Evolutionary conservation across 2,888 invertebrate species (phyloP), one percentile per base, ranked within the genome.

Genomic region (Dryomyza anilis): DNA sequence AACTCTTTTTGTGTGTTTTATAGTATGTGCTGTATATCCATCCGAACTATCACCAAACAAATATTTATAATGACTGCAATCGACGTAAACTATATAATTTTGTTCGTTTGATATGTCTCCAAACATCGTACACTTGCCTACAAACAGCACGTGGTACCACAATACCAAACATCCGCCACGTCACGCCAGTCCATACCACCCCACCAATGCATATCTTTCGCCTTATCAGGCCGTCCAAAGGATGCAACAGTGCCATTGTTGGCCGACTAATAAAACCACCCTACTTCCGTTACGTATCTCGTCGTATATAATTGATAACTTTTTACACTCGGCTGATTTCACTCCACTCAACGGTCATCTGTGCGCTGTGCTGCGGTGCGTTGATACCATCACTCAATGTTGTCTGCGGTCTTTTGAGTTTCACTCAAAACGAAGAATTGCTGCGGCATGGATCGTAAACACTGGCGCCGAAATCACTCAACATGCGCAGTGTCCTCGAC

Each of bases 121-220:
- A n/a, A n/a, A n/a, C n/a, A n/a, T n/a, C n/a, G n/a, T n/a, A n/a
- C n/a, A n/a, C n/a, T 29, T 50, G 23, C 25, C 3, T 14, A 8
- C 27, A 52, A 27, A 52, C 50, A 52, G 29, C 50, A 52, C 50
- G 50, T 52, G 50, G 50, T 52, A 52, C 50, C 50, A 52, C 50
- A 52, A 52, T 29, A 27, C 50, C 16, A 52, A 52, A 29, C 50
- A 52, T n/a, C 23, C 29, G 25, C 29, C n/a, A 52, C 29, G 16
- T 27, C 27, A 52, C n/a, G 23, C 25, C 16, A 27, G 23, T 27
- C 10, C 23, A 8, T 14, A 29, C 25, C 14, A 21, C 25, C 10
- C 23, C 50, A 10, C 50, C 25, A 50, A 50, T 50, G 50, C 50
- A 50, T 25, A 27, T 50, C 50, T 25, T 25, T 25, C n/a, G n/a